Conservation (phyloP, 2,113 vertebrate species). For the Micronycteris hirsuta region DNA sequence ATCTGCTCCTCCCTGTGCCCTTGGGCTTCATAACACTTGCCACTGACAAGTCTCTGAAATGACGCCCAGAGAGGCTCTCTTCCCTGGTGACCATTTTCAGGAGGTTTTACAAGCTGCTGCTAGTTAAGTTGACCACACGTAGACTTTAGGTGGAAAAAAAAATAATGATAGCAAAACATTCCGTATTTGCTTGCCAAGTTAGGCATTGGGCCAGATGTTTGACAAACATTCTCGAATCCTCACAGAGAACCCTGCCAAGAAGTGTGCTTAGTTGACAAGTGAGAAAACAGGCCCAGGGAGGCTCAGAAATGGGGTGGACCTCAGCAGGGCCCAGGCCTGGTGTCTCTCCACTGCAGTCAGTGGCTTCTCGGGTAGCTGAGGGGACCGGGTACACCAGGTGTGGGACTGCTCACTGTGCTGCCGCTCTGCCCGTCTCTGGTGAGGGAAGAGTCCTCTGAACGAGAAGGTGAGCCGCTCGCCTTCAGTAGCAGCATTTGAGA, state of each 20-base stretch:
- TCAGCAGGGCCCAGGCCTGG: neutral
- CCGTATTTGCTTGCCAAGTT: neutral
- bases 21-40: neutral
- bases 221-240: neutral
- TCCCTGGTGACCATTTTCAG: neutral
- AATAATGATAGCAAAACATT: neutral
- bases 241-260: neutral
- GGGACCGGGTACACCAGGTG: neutral
- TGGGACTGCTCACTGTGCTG: neutral
- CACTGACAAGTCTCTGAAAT: neutral
- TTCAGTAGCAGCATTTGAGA: neutral
- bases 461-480: neutral
- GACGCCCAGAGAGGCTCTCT: neutral
- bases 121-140: neutral
- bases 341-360: rapidly evolving
- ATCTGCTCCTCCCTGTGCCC: rapidly evolving
- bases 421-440: rapidly evolving
- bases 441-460: neutral
- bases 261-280: neutral
- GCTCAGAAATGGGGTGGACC: neutral
- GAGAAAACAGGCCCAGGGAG: neutral
- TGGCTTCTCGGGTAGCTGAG: neutral
- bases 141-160: neutral
- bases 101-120: neutral
- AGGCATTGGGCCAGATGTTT: neutral